Evolutionary conservation across 2,888 invertebrate genomes (phyloP).

Genomic region (Steinernema hermaphroditum): DNA sequence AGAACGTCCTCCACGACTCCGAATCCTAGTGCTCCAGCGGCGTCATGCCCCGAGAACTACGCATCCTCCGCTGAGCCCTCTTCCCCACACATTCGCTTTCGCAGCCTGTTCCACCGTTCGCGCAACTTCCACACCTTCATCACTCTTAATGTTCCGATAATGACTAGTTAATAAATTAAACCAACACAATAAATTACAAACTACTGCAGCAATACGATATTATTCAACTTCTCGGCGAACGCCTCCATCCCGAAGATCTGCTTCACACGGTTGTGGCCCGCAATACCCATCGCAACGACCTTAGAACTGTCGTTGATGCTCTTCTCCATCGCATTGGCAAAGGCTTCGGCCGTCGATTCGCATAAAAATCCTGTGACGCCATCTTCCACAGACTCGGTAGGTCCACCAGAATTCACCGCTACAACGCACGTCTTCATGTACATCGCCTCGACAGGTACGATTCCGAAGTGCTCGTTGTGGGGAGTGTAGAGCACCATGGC

Average conservation of each 20-base stretch:
- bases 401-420: conserved; percentile 92
- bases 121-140: too few species aligned
- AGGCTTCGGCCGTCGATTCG: conserved; percentile 36
- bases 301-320: conserved; percentile 37
- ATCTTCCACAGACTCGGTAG: conserved; percentile 81
- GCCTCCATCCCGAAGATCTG: conserved; percentile 52
- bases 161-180: too few species aligned
- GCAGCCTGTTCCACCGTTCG: too few species aligned
- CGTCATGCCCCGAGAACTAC: too few species aligned
- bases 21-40: too few species aligned
- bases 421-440: conserved; percentile 87
- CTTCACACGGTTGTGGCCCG: conserved; percentile 54
- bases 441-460: conserved; percentile 98
- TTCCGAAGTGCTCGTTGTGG: conserved; percentile 95
- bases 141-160: too few species aligned
- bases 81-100: too few species aligned
- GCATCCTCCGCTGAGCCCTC: too few species aligned
- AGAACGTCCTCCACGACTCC: too few species aligned
- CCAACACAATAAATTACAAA: neutral
- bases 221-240: conserved; percentile 42
- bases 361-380: conserved; percentile 68
- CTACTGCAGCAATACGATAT: neutral
- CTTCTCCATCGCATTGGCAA: conserved; percentile 51
- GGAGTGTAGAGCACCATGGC: conserved; percentile 90
- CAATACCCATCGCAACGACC: conserved; percentile 40